Conservation (phyloP, 2,888 invertebrate species). For the Liposcelis brunnea region DNA sequence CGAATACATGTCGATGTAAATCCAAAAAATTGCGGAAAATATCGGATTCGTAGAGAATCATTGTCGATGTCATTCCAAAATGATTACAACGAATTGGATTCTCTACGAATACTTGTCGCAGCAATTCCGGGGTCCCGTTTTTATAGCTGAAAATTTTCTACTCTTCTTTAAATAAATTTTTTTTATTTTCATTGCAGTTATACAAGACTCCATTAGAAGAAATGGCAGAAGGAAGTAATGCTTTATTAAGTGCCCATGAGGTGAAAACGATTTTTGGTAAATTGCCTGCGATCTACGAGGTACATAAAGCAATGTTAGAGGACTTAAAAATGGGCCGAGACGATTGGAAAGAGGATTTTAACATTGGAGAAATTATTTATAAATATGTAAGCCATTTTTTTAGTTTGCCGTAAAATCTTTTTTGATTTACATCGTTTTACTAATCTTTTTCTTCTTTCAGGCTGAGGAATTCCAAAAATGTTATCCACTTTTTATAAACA, state of each 20-base stretch:
- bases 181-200: slow-evolving; percentile 48
- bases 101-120: no score
- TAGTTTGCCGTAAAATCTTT: no score
- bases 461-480: slow-evolving; percentile 78
- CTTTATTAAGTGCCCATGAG: slow-evolving; percentile 76
- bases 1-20: no score
- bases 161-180: no score
- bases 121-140: no score
- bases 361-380: slow-evolving; percentile 75
- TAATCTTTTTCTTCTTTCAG: slow-evolving; percentile 15
- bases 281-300: slow-evolving; percentile 83
- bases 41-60: no score
- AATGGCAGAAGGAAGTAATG: slow-evolving; percentile 58
- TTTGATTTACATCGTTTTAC: no score
- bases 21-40: no score
- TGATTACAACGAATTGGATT: no score
- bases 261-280: slow-evolving; percentile 90
- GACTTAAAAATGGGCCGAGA: slow-evolving; percentile 41
- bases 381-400: slow-evolving; percentile 37
- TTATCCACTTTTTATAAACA: slow-evolving; percentile 96
- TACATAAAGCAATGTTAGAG: slow-evolving; percentile 62
- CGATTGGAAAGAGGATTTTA: slow-evolving; percentile 76
- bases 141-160: no score
- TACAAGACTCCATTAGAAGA: slow-evolving; percentile 88
- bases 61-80: no score